Evolutionary conservation across 2,888 invertebrate species (phyloP), one percentile per base, ranked within the genome.

Genomic region (Macrophya annulata): DNA sequence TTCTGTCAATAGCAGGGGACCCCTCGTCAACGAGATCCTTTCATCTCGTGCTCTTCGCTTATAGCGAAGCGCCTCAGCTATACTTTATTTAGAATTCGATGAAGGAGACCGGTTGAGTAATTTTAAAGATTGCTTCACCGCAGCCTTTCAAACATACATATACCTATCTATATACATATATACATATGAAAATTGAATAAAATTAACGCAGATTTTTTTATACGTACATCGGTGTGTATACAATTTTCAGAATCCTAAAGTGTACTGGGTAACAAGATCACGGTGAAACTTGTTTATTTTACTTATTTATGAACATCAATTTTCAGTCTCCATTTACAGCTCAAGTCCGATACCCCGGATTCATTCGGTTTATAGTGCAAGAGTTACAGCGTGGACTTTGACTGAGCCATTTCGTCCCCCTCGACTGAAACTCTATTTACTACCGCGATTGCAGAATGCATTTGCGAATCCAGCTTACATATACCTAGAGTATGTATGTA

Each of bases 1-100:
- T 77, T 77, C 77, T 77, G 77, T 77, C 77, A 77, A 77, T 77
- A 55, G 77, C 77, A 77, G 77, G 45, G 74, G 10, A 55, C 55
- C 55, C 77, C 77, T 77, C 55, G 31, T 77, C 77, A 48, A 77
- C 48, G 51, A 77, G 77, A 77, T 77, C 48, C 77, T 77, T 77
- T 77, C 77, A 77, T 77, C 77, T 17, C 37, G 17, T n/a, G 48
- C 37, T 55, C 55, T 55, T 45, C 68, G 68, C 37, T 68, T n/a
- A 55, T 5, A 10, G 55, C 15, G 5, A 55, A 31, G 31, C 31
- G 55, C 55, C 15, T n/a, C 15, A 8, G 31, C 21, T 74, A 25
- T 74, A 74, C 72, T 43, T 74, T 74, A 45, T 74, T 74, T 74
- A 45, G 45, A 74, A 74, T 74, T 43, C 68, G 68, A 68, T 8